Evolutionary conservation across 1,140 invertebrate genomes (phyloP), one percentile per base, ranked within the genome.

Genomic region (Heliconius melpomene): DNA sequence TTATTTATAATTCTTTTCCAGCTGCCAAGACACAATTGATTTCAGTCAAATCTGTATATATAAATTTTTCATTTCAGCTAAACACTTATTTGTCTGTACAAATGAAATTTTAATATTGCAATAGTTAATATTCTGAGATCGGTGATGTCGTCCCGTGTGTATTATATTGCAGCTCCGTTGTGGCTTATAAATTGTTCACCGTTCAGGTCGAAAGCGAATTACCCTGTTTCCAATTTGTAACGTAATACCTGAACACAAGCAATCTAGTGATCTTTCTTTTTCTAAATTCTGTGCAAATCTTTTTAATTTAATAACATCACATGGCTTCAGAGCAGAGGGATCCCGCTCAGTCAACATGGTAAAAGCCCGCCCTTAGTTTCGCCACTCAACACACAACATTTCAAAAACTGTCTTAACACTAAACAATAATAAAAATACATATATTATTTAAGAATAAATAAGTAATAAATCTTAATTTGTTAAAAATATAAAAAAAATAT

Each of bases 161-260:
- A 60, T 60, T 60, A 60, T 5, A 9, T 60, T 23, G n/a, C n/a
- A 60, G 54, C 54, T 60, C n/a, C 54, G 54, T 60, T 60, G 54
- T 23, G 54, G 54, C 54, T 23, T 60, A 60, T 60, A 60, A 60
- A 60, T 60, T 60, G 54, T 60, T 60, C 54, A 60, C 2, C 54
- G 54, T 23, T 52, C 54, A 60, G 54, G n/a, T 23, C 54, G 54
- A 20, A 23, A 60, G 54, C 54, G 54, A 60, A 66, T 66, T 29
- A 66, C 23, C 60, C 23, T 66, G 60, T 66, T 66, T 66, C 26
- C 26, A 66, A 66, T 66, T 66, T 66, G 60, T 66, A 66, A 66
- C 60, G 11, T 66, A 66, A 66, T 29, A 66, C 60, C 11, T 26
- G 60, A 66, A 11, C 26, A 29, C 60, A 13, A 16, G 60, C 11